A percentile compares a stretch with the other conserved stretches of the same genome.
Evolutionary conservation across 2,797 vertebrate species (phyloP).

Genomic region (Eidolon dupreanum): DNA sequence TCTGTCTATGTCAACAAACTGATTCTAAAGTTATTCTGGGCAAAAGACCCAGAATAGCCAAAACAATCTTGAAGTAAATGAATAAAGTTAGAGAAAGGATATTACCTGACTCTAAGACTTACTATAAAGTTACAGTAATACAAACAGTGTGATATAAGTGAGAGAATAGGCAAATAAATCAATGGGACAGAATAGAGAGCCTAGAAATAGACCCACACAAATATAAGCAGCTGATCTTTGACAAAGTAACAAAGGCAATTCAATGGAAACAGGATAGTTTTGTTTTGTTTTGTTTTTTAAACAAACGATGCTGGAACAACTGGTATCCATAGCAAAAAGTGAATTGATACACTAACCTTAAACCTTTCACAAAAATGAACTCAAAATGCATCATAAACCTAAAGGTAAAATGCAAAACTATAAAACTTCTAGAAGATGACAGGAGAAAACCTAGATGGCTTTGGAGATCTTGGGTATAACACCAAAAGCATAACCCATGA

Average conservation of each 20-base stretch:
- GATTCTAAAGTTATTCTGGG: neutral
- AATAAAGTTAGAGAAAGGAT: neutral
- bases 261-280: neutral
- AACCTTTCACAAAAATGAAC: neutral
- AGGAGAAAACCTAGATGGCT: neutral
- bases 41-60: neutral
- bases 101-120: neutral
- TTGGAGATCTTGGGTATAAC: neutral
- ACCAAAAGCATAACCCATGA: neutral
- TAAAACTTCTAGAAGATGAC: neutral
- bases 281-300: neutral
- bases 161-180: neutral
- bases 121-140: neutral
- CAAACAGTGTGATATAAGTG: neutral
- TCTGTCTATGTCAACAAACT: neutral
- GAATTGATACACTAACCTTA: neutral
- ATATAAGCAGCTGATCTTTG: neutral
- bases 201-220: neutral
- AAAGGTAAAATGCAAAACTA: neutral
- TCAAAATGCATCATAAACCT: neutral
- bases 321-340: neutral
- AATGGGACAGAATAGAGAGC: neutral
- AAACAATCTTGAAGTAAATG: neutral
- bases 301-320: neutral
- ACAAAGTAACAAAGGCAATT: neutral